Evolutionary conservation across 1,140 invertebrate species (phyloP).

Genomic region (Drosophila pectinifera): DNA sequence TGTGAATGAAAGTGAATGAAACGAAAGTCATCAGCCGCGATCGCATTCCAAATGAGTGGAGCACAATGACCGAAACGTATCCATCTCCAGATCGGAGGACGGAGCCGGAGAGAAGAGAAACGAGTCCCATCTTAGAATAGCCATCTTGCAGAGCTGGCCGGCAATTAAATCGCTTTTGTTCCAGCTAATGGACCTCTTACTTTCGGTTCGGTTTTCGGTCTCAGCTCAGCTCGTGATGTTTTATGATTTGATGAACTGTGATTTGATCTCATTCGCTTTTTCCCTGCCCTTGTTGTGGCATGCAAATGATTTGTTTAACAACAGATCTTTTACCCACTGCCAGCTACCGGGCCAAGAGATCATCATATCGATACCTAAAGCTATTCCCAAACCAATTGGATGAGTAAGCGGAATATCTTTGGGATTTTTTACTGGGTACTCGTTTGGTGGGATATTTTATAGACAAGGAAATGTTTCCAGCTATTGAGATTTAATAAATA

Average conservation of each 20-base stretch:
- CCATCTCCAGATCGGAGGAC: slow-evolving; percentile 35
- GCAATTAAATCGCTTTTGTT: slow-evolving; percentile 81
- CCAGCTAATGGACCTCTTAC: slow-evolving; percentile 75
- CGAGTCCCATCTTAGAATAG: slow-evolving; percentile 55
- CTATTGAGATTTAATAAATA: background rate
- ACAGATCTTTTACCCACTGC: slow-evolving; percentile 13
- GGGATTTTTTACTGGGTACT: background rate
- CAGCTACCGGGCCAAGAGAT: slow-evolving; percentile 36
- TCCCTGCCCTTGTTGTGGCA: slow-evolving; percentile 43
- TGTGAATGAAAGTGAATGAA: slow-evolving; percentile 78
- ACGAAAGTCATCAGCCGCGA: slow-evolving; percentile 66
- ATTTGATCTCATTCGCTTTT: slow-evolving; percentile 45
- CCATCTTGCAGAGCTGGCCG: slow-evolving; percentile 27
- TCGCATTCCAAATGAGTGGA: slow-evolving; percentile 40
- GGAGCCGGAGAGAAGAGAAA: slow-evolving; percentile 19
- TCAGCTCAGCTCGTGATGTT: slow-evolving; percentile 16
- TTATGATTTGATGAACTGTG: slow-evolving; percentile 50
- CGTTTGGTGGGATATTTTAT: background rate
- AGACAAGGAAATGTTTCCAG: background rate
- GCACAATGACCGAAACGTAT: slow-evolving; percentile 49
- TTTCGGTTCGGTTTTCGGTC: slow-evolving; percentile 50
- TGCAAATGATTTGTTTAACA: slow-evolving; percentile 67
- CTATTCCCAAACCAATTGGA: background rate
- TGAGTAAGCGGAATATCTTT: slow-evolving; percentile 40
- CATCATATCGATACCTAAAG: slow-evolving; percentile 1